A percentile compares a stretch with the other conserved stretches of the same genome.
Conservation (phyloP, 2,797 vertebrate genomes). For the Pagetopsis macropterus region DNA sequence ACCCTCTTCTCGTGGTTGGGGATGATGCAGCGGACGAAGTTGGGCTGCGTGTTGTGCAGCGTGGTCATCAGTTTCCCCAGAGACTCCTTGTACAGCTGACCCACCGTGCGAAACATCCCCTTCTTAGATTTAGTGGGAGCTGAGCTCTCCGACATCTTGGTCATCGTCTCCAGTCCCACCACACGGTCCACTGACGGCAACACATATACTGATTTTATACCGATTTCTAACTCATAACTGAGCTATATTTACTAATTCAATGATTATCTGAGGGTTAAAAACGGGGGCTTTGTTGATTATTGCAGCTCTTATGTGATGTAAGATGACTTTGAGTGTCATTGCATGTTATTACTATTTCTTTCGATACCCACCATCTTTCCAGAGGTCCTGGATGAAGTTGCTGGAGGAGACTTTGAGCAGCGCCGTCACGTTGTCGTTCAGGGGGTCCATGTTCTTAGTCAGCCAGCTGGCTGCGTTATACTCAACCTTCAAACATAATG, state of each 20-base stretch:
- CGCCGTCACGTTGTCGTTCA: constrained; percentile 94
- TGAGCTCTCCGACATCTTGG: constrained; percentile 95
- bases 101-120: constrained; percentile 97
- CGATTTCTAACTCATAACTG: no score
- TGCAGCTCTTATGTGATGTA: no score
- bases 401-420: constrained; percentile 94
- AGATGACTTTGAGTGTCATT: no score
- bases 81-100: constrained; percentile 97
- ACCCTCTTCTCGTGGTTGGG: constrained; percentile 98
- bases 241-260: no score
- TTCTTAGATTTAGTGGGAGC: constrained; percentile 94
- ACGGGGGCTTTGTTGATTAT: no score
- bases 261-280: no score
- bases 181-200: constrained; percentile 88
- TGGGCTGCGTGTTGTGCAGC: constrained; percentile 95
- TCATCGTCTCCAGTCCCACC: constrained; percentile 94
- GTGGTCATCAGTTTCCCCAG: constrained; percentile 96
- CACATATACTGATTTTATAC: no score
- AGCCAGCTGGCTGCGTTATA: constrained; percentile 93
- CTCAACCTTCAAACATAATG: constrained; percentile 84
- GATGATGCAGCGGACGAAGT: constrained; percentile 98
- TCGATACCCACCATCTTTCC: constrained; percentile 91
- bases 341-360: no score
- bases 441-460: constrained; percentile 98
- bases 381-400: constrained; percentile 92